A percentile compares a stretch with the other conserved stretches of the same genome.
phyloP scores from a whole-genome alignment of 1,140 invertebrate genomes.

The Philopotamus ludificatus region DNA sequence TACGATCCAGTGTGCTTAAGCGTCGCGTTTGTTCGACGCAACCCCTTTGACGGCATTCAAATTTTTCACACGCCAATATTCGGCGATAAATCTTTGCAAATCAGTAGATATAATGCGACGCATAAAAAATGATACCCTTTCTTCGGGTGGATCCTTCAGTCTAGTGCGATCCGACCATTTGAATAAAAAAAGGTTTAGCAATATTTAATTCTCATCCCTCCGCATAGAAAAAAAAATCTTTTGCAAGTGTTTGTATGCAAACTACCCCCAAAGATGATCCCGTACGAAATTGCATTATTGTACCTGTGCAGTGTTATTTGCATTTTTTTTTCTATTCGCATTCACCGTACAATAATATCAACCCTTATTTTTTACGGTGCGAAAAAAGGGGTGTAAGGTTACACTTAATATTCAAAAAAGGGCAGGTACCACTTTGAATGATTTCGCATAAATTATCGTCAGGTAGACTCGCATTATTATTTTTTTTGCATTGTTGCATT shows the following conservation, averaged over 20 bases:
- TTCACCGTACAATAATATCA: no score
- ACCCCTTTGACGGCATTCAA: slow-evolving; percentile 27
- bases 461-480: slow-evolving; percentile 56
- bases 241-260: slow-evolving; percentile 42
- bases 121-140: slow-evolving; percentile 41
- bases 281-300: slow-evolving; percentile 30
- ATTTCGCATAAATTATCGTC: slow-evolving; percentile 60
- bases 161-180: slow-evolving; percentile 40
- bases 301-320: slow-evolving; percentile 49
- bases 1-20: no score
- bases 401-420: slow-evolving; percentile 58
- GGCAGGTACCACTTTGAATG: slow-evolving; percentile 58
- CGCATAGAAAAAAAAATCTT: slow-evolving; percentile 24
- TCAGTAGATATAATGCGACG: slow-evolving; percentile 30
- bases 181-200: slow-evolving; percentile 40
- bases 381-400: slow-evolving; percentile 57
- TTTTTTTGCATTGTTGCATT: slow-evolving; percentile 32
- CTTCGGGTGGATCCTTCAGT: slow-evolving; percentile 38
- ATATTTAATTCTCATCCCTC: slow-evolving; percentile 39
- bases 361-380: slow-evolving; percentile 55
- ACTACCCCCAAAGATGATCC: slow-evolving; percentile 20
- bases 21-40: no score
- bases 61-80: slow-evolving; percentile 41
- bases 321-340: slow-evolving; percentile 48
- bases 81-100: slow-evolving; percentile 41